Base-by-base conservation (phyloP, 2,797 vertebrate species). In the Lindbergichthys nudifrons region DNA sequence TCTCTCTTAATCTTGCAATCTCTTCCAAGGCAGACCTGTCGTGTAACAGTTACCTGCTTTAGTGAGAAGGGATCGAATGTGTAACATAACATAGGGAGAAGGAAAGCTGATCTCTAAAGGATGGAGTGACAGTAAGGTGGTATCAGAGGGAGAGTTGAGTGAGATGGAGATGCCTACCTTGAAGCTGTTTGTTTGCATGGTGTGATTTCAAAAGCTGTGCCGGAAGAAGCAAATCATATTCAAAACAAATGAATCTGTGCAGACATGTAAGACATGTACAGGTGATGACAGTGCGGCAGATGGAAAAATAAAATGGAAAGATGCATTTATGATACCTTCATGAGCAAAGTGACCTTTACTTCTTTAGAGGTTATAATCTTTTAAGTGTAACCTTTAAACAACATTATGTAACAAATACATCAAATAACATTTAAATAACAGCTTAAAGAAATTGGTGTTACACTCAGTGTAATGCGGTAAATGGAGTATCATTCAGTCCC, bases 181-280 rank as follows among this genome's bases (percentile, higher is more conserved):
- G 96, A 92, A 92, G 95, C 94, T 97, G 96, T 96, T 96, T 97
- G 94, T 97, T 97, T 96, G 96, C 97, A 95, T 98, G 97, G 93
- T 97, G 97, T 95, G 97, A 97, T 98, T 98, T 98, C 98, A 98
- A 97, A 97, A 97, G 97, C 98, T 99, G 98, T 96, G 93, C 90
- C 95, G 95, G 96, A 93, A 95, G 95, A 94, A 92, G 91, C 89
- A 94, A 93, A 94, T 90, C 56, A 92, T 90, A 91, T 86, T 83
- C 85, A 88, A 91, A 87, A 82, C 60, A 71, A 88, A 92, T 82
- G 76, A 74, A 90, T 84, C 81, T 59, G 73, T 66, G 64, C 68
- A 87, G 63, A 90, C 70, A 80, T 82, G 80, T 83, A 19, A 73
- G 58, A 88, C 85, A 90, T 81, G 82, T 77, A 89, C 63, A 87